Conservation (phyloP, 2,113 vertebrate genomes). For the Tragulus kanchil region DNA sequence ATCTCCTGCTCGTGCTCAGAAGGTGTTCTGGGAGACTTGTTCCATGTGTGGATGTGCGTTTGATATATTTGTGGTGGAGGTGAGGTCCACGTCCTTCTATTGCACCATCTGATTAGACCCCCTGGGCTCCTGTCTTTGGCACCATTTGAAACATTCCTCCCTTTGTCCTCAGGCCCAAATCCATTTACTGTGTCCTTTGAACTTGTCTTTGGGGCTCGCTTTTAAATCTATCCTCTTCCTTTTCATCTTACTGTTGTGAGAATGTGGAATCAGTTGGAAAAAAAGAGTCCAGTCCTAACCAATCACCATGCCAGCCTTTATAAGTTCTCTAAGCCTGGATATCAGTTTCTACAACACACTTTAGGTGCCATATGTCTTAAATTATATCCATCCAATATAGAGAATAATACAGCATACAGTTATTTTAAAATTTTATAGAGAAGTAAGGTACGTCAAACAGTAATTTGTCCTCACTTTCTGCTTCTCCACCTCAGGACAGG, state of each 20-base stretch:
- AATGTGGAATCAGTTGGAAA: neutral
- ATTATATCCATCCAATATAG: fast-evolving
- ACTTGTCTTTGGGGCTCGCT: neutral
- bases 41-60: neutral
- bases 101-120: neutral
- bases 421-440: neutral
- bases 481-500: neutral
- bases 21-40: neutral
- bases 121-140: neutral
- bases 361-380: neutral
- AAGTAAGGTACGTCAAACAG: neutral
- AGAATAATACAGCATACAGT: neutral
- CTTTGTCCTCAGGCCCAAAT: neutral
- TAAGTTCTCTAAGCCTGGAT: neutral
- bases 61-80: neutral
- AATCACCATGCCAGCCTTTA: neutral
- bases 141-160: neutral
- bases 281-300: neutral
- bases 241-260: neutral
- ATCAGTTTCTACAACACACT: neutral
- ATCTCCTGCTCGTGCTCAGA: neutral
- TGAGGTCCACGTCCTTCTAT: neutral
- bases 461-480: neutral
- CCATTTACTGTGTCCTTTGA: neutral
- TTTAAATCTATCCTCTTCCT: neutral